Conservation (phyloP, 2,797 vertebrate genomes). For the Odontamblyopus rebecca region DNA sequence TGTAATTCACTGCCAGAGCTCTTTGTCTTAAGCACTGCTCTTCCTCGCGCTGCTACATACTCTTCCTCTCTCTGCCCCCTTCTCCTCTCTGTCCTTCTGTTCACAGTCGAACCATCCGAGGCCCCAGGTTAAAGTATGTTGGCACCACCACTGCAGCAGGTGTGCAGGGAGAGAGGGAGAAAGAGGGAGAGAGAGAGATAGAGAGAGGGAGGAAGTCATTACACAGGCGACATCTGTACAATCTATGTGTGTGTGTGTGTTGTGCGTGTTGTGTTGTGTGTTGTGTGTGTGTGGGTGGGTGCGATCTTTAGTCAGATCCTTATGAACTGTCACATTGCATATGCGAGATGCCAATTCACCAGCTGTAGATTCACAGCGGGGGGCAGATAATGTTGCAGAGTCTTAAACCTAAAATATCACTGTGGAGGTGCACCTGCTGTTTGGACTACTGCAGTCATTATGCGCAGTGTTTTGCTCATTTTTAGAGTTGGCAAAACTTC, state of each 20-base stretch:
- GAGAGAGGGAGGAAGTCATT: slow-evolving; percentile 36
- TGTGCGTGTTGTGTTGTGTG: neutral
- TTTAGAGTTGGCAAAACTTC: neutral
- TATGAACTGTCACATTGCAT: slow-evolving; percentile 42
- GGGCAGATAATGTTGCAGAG: neutral
- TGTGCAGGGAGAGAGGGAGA: slow-evolving; percentile 36
- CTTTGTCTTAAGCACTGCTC: slow-evolving; percentile 31
- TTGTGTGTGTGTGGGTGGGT: neutral
- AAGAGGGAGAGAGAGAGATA: slow-evolving; percentile 24
- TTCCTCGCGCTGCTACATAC: slow-evolving; percentile 29
- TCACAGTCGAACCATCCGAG: slow-evolving; percentile 54
- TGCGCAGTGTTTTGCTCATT: neutral
- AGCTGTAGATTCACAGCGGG: slow-evolving; percentile 19
- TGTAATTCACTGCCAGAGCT: slow-evolving; percentile 20
- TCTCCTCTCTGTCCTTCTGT: slow-evolving; percentile 52
- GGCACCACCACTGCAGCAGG: slow-evolving; percentile 55
- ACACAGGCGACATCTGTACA: slow-evolving; percentile 49
- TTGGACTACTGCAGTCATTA: slow-evolving; percentile 5
- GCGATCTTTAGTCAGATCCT: slow-evolving; percentile 35
- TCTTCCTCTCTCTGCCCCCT: slow-evolving; percentile 17
- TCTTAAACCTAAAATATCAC: slow-evolving; percentile 2
- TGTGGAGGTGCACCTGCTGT: slow-evolving; percentile 1
- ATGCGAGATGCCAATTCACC: slow-evolving; percentile 24
- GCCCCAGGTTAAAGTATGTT: slow-evolving; percentile 64
- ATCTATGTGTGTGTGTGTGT: slow-evolving; percentile 11